Evolutionary conservation across 1,140 invertebrate species (phyloP), one percentile per base, ranked within the genome.

Genomic region (Plectrocnemia conspersa): DNA sequence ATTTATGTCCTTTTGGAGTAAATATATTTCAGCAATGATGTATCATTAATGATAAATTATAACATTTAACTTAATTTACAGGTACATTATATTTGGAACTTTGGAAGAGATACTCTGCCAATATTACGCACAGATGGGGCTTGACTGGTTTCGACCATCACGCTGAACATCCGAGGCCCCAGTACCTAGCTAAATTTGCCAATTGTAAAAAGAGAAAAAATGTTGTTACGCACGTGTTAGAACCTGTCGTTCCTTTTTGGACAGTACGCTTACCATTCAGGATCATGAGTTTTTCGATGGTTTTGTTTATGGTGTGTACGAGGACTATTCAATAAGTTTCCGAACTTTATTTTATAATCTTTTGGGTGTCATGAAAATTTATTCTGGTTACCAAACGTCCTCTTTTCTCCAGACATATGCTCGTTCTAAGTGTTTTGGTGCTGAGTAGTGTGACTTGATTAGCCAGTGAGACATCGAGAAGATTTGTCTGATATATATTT

Each of bases 1-100:
- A 35, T 91, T 98, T 66, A 98, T 98, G 93, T 94, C 93, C 25
- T 84, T 99, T 68, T 98, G 93, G 91, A 89, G 89, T 81, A 77
- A 81, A 72, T 74, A 46, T 44, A 11, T 46, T 27, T 40, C 27
- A 42, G 5, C 41, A 19, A 32, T 32, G 9, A 25, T 21, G 7
- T 6, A 38, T 29, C 19, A 16, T 11, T 44, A 42, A n/a, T 42
- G 21, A 38, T 52, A n/a, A 24, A 15, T 23, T 11, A 50, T 4
- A 24, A 52, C 19, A 4, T 5, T 42, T 9, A 21, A 46, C 25
- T 52, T 52, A 13, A 40, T 52, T 56, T 64, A 59, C 60, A 88
- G 88, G 84, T 21, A 83, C 88, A 2, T 78, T 91, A 56, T 95
- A 93, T 73, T 70, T 96, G 61, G 94, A 98, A 75, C 76, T 96